phyloP scores from a whole-genome alignment of 2,888 invertebrate species.

The Volucella zonaria region DNA sequence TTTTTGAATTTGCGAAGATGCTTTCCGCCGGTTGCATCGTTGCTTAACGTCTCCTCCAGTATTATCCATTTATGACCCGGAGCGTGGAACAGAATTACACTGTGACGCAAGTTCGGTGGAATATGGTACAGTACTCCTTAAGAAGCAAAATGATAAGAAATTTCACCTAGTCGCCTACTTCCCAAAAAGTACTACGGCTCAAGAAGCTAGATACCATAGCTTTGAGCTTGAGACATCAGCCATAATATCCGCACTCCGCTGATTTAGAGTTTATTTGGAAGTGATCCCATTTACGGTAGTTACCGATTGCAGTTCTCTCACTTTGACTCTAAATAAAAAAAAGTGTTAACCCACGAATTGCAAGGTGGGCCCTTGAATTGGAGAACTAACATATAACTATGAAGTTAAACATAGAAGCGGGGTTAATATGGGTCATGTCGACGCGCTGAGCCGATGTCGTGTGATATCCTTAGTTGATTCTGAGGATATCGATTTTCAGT shows the following conservation, averaged over 20 bases:
- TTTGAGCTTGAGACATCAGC: conserved; percentile 76
- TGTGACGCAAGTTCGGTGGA: conserved; percentile 76
- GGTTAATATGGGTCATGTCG: conserved; percentile 25
- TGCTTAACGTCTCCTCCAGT: conserved; percentile 64
- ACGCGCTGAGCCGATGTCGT: conserved; percentile 18
- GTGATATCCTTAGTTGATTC: neutral
- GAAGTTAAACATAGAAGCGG: conserved; percentile 29
- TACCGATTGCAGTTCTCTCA: conserved; percentile 16
- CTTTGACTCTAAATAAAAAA: conserved; percentile 25
- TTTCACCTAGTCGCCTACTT: conserved; percentile 77
- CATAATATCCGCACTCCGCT: conserved; percentile 74
- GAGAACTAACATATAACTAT: conserved; percentile 28
- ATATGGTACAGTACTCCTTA: conserved; percentile 76
- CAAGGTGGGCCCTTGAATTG: conserved; percentile 23
- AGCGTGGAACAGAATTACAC: conserved; percentile 75
- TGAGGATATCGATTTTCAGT: conserved; percentile 27
- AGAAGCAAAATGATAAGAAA: conserved; percentile 66
- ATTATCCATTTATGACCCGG: conserved; percentile 76
- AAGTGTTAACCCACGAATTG: conserved; percentile 1
- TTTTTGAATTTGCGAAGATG: conserved; percentile 25
- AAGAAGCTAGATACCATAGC: conserved; percentile 75
- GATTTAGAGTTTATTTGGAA: conserved; percentile 29
- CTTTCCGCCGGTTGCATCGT: no score
- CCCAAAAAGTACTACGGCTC: conserved; percentile 74
- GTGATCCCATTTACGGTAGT: conserved; percentile 20